These are phyloP conservation scores for Orussus abietinus DNA, from an alignment of 1,140 invertebrate species.

Conservation along the genomic window DNA sequence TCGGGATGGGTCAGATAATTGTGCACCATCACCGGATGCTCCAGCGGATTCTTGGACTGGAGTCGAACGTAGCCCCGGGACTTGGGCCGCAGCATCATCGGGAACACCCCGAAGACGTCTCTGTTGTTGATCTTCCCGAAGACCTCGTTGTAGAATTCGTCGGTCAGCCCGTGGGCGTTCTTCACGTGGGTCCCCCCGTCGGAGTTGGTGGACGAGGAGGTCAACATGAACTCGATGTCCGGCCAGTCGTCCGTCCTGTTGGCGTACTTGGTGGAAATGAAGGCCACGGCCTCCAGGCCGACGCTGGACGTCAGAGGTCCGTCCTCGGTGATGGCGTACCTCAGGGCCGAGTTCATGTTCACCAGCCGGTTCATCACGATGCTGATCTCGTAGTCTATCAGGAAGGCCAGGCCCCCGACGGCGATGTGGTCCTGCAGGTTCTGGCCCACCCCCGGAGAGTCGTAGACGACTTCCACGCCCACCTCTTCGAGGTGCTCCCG, in stretches of 20 bases:
- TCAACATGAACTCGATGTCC: slow-evolving; percentile 86
- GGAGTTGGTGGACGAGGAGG: slow-evolving; percentile 72
- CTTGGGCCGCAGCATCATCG: slow-evolving; percentile 83
- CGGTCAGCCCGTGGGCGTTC: slow-evolving; percentile 71
- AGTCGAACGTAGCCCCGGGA: slow-evolving; percentile 77
- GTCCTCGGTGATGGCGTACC: slow-evolving; percentile 73
- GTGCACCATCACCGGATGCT: slow-evolving; percentile 83
- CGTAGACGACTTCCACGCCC: slow-evolving; percentile 64
- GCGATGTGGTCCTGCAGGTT: slow-evolving; percentile 85
- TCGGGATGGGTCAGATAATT: slow-evolving; percentile 83
- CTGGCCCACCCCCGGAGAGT: slow-evolving; percentile 71
- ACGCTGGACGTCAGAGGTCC: slow-evolving; percentile 79
- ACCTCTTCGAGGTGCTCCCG: slow-evolving; percentile 64
- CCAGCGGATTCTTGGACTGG: slow-evolving; percentile 72
- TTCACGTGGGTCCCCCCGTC: slow-evolving; percentile 75
- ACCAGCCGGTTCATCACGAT: slow-evolving; percentile 71
- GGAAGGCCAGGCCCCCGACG: slow-evolving; percentile 72
- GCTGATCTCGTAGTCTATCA: slow-evolving; percentile 75
- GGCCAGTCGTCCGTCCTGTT: slow-evolving; percentile 82
- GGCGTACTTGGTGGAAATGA: slow-evolving; percentile 82
- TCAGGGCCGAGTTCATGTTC: slow-evolving; percentile 70
- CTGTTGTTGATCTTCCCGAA: slow-evolving; percentile 65
- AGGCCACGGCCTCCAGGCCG: slow-evolving; percentile 78
- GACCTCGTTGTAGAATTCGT: slow-evolving; percentile 75
- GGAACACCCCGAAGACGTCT: slow-evolving; percentile 76